Percentiles rank a stretch among this genome's conserved stretches.
phyloP scores from a whole-genome alignment of 2,888 invertebrate species.

The Polia nebulosa region DNA sequence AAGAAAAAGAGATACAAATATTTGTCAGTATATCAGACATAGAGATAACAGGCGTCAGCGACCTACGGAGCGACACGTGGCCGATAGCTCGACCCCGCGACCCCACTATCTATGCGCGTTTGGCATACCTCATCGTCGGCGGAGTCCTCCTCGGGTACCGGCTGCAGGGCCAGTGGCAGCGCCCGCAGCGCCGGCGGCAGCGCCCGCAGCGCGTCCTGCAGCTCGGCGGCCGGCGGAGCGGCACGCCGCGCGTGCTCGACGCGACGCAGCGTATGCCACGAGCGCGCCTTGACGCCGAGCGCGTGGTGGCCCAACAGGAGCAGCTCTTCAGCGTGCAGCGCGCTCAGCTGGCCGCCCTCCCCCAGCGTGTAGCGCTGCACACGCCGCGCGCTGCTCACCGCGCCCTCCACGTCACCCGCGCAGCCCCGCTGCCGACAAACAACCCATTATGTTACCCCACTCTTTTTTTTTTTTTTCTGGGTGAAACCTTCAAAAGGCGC shows the following conservation, averaged over 20 bases:
- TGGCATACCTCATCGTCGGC: constrained; percentile 28
- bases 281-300: constrained; percentile 74
- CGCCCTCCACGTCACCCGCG: constrained; percentile 44
- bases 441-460: not conserved
- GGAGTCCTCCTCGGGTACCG: not conserved
- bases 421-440: constrained; percentile 57
- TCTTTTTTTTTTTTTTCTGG: too few species aligned
- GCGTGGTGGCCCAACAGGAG: constrained; percentile 58
- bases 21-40: not conserved
- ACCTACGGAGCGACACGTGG: constrained; percentile 19
- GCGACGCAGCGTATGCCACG: constrained; percentile 67
- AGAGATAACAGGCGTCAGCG: constrained; percentile 16
- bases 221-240: constrained; percentile 48
- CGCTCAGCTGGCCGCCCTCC: constrained; percentile 60
- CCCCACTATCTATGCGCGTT: constrained; percentile 16
- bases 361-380: constrained; percentile 74
- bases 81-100: constrained; percentile 15
- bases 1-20: constrained; percentile 15
- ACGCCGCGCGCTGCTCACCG: constrained; percentile 69
- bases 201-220: constrained; percentile 49
- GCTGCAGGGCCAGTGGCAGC: constrained; percentile 36
- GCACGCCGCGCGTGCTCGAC: constrained; percentile 44
- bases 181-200: constrained; percentile 47
- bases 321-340: constrained; percentile 79
- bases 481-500: too few species aligned